Evolutionary conservation across 2,888 invertebrate genomes (phyloP), one percentile per base, ranked within the genome.

Genomic region (Mythimna ferrago): DNA sequence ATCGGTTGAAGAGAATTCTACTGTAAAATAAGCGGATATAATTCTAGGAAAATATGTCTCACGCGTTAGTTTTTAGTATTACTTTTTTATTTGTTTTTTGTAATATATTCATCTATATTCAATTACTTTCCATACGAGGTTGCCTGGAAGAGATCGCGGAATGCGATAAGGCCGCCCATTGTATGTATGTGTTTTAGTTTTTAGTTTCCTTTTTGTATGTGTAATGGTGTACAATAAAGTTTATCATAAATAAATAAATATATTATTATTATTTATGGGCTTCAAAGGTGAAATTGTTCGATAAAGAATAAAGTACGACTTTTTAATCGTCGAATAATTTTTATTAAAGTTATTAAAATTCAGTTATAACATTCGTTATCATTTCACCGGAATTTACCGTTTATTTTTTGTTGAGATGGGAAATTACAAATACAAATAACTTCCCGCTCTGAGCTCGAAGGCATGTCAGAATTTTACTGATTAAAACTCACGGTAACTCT

Each of bases 1-100:
- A 73, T 70, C 51, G 35, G 70, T 74, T 73, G 19, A 14, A 32
- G n/a, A 14, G 1, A 6, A 48, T 16, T 53, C n/a, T 21, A 58
- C 38, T 9, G 32, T 16, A 51, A 21, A 44, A 41, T 21, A 54
- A 21, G 32, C 48, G 6, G 48, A 60, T 26, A 35, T 9, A 5
- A 26, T 62, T 72, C 11, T 38, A 38, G n/a, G 16, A 60, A 48
- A 44, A 71, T 11, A 10, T 9, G 19, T 53, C 19, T 53, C 9
- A 19, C 16, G 38, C 5, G 11, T 21, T 16, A 21, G 19, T 14
- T 21, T 32, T 26, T 38, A 19, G 19, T 5, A n/a, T n/a, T 60
- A 2, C 2, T 48, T 57, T 35, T 1, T 32, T 32, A 32, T 32
- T 67, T 35, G 2, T 26, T 51, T 35, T 38, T 6, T 21, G 10